These are phyloP conservation scores for Oophaga pumilio DNA, from an alignment of 2,113 vertebrate species.

Conservation along the genomic window DNA sequence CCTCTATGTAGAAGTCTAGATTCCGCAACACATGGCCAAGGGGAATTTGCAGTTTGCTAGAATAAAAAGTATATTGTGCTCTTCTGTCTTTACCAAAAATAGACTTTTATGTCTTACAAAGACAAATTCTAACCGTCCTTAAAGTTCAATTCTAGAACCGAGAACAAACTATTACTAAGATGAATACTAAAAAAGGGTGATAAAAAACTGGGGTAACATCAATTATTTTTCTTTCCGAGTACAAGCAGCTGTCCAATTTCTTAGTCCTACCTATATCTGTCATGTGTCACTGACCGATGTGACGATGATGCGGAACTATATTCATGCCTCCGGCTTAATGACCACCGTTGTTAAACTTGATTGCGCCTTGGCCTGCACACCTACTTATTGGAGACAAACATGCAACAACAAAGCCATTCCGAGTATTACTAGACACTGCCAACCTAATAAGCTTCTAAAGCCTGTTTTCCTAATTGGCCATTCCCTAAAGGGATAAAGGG, in stretches of 20 bases:
- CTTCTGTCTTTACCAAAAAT: background rate
- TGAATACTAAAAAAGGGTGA: background rate
- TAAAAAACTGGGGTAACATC: background rate
- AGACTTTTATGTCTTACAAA: background rate
- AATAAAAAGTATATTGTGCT: background rate
- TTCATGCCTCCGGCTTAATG: slow-evolving; percentile 35
- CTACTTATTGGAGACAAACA: slow-evolving; percentile 49
- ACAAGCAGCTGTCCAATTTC: background rate
- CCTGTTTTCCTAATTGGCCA: slow-evolving; percentile 56
- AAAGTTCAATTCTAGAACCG: background rate
- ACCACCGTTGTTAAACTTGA: slow-evolving; percentile 49
- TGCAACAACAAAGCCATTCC: slow-evolving; percentile 44
- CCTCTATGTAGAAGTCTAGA: background rate
- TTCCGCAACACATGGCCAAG: background rate
- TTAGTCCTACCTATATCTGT: background rate
- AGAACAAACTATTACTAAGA: background rate
- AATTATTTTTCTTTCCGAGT: background rate
- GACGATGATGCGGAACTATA: background rate
- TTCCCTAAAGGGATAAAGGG: slow-evolving; percentile 53
- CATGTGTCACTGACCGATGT: background rate
- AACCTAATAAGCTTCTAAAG: slow-evolving; percentile 56
- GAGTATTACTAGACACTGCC: slow-evolving; percentile 49
- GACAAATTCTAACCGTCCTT: background rate
- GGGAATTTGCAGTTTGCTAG: background rate
- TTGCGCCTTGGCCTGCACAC: slow-evolving; percentile 39